These are phyloP conservation scores for Laticauda colubrina DNA, from an alignment of 2,113 vertebrate genomes.

Conservation along the genomic window DNA sequence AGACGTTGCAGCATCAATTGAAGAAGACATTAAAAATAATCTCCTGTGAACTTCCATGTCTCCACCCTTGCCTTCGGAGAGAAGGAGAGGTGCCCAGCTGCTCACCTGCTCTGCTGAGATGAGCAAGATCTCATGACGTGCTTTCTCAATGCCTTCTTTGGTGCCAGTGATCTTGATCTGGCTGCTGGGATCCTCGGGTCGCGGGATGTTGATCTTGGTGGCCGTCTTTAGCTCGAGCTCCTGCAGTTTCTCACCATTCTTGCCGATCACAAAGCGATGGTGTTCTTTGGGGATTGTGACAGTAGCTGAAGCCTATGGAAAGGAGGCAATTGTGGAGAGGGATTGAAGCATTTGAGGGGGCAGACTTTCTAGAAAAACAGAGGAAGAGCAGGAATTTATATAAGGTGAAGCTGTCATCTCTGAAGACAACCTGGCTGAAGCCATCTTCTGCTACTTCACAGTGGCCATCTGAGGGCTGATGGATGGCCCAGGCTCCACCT, in stretches of 20 bases:
- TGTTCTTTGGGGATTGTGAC: conserved; percentile 78
- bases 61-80: neutral
- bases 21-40: no score
- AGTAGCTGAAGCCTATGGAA: conserved; percentile 65
- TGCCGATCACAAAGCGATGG: conserved; percentile 75
- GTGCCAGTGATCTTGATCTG: conserved; percentile 75
- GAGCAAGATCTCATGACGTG: conserved; percentile 74
- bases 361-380: neutral
- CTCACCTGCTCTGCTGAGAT: conserved; percentile 77
- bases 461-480: no score
- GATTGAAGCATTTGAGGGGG: neutral
- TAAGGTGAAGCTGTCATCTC: neutral
- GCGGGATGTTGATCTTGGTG: conserved; percentile 75
- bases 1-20: fast-evolving
- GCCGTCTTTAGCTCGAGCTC: conserved; percentile 77
- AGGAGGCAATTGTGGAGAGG: neutral
- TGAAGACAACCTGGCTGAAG: no score
- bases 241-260: conserved; percentile 78
- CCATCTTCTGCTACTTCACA: no score
- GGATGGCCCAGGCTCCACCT: no score
- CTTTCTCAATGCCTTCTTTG: conserved; percentile 78
- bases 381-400: neutral
- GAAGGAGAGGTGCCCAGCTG: neutral
- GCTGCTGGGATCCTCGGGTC: conserved; percentile 71
- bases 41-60: neutral